Evolutionary conservation across 2,113 vertebrate species (phyloP).

Genomic region (Lophura nycthemera): DNA sequence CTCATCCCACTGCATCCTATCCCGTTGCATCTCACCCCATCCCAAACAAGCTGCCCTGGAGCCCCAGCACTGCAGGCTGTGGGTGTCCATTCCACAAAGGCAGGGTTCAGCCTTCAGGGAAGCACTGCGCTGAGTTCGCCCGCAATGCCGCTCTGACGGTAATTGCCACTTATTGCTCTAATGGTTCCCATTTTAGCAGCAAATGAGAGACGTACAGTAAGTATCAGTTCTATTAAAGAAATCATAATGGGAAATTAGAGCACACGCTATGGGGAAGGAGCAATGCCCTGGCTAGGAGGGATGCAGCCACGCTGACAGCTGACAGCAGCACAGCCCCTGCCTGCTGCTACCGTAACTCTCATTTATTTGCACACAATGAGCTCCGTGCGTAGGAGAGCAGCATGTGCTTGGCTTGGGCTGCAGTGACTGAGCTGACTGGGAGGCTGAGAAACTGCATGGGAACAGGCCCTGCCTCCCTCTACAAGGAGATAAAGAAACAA

Average conservation of each 20-base stretch:
- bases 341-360: background rate
- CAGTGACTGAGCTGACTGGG: background rate
- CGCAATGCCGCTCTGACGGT: background rate
- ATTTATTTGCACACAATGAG: background rate
- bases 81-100: background rate
- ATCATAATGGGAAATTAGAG: constrained; percentile 67
- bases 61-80: background rate
- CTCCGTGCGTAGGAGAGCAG: background rate
- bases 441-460: background rate
- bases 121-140: background rate
- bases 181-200: constrained; percentile 67
- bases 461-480: background rate
- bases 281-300: background rate
- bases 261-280: background rate
- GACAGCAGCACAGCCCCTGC: constrained; percentile 20
- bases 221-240: constrained; percentile 62
- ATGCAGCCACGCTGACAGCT: background rate
- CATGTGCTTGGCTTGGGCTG: background rate
- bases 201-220: constrained; percentile 56
- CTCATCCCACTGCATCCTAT: background rate
- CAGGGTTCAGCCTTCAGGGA: background rate
- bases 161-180: constrained; percentile 62
- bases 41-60: background rate
- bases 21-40: background rate
- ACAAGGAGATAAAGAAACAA: background rate